Percentiles rank a stretch among this genome's conserved stretches.
Conservation (phyloP, 2,888 invertebrate species). For the Cinara cedri region DNA sequence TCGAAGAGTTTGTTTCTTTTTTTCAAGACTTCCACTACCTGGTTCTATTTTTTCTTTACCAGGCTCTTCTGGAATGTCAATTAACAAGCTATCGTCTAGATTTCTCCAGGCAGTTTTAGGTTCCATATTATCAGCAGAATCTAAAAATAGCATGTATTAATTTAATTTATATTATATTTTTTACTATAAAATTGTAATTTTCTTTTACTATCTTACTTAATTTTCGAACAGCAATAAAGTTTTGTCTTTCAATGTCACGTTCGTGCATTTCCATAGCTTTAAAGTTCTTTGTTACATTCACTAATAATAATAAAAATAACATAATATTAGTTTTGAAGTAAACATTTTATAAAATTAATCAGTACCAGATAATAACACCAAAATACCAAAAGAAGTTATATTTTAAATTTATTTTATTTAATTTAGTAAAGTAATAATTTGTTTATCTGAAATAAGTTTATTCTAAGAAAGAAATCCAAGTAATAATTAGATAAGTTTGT, state of each 20-base stretch:
- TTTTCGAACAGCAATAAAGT: constrained; percentile 79
- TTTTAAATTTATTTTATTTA: too few relatives aligned
- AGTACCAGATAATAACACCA: not conserved
- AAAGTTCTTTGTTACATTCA: constrained; percentile 91
- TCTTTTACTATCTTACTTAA: constrained; percentile 66
- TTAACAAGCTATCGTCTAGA: constrained; percentile 72
- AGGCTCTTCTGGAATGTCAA: constrained; percentile 68
- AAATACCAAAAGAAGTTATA: too few relatives aligned
- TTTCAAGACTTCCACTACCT: constrained; percentile 84
- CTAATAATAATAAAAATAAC: constrained; percentile 63
- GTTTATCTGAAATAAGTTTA: too few relatives aligned
- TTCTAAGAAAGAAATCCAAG: not conserved
- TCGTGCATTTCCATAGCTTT: constrained; percentile 91
- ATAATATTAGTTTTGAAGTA: constrained; percentile 38
- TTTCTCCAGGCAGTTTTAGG: constrained; percentile 76
- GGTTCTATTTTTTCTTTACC: constrained; percentile 65
- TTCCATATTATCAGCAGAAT: constrained; percentile 69
- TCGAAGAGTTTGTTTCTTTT: constrained; percentile 82
- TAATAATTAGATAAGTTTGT: not conserved
- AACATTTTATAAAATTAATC: constrained; percentile 4
- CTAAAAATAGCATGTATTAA: constrained; percentile 15
- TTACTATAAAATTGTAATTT: not conserved
- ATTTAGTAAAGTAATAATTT: too few relatives aligned
- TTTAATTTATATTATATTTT: not conserved
- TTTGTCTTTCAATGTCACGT: constrained; percentile 81